Conservation (phyloP, 2,113 vertebrate species). For the Bubo scandiacus region DNA sequence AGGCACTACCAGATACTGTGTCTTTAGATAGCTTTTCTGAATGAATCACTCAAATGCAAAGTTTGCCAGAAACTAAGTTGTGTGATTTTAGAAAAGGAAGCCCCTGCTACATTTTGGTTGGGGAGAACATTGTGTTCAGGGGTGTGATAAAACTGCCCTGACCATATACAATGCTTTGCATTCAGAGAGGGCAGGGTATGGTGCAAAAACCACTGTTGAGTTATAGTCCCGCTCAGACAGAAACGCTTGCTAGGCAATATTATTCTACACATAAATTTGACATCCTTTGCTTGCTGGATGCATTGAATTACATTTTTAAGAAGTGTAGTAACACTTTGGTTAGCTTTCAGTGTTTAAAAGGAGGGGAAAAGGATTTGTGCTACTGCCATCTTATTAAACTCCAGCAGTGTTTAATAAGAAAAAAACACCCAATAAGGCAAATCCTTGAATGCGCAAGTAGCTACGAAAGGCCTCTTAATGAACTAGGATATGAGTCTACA, state of each 20-base stretch:
- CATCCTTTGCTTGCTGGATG: conserved; percentile 43
- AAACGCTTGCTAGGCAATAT: conserved; percentile 15
- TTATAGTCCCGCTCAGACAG: background rate
- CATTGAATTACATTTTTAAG: conserved; percentile 29
- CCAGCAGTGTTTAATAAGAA: conserved; percentile 48
- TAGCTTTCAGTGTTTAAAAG: conserved; percentile 49
- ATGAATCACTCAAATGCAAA: conserved; percentile 15
- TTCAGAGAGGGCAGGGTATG: background rate
- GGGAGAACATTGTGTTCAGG: background rate
- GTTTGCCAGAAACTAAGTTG: conserved; percentile 19
- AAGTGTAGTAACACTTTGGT: background rate
- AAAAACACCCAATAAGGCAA: conserved; percentile 36
- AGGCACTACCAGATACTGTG: background rate
- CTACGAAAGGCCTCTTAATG: conserved; percentile 14
- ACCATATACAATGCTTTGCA: background rate
- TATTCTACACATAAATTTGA: conserved; percentile 25
- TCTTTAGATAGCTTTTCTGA: conserved; percentile 33
- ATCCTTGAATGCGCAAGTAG: conserved; percentile 52
- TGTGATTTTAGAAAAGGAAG: conserved; percentile 27
- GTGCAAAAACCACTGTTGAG: background rate
- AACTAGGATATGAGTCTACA: background rate
- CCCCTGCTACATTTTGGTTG: background rate
- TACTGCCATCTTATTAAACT: conserved; percentile 45
- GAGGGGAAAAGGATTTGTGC: conserved; percentile 8
- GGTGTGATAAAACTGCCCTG: background rate